Conservation (phyloP, 2,888 invertebrate species). For the Mythimna impura region DNA sequence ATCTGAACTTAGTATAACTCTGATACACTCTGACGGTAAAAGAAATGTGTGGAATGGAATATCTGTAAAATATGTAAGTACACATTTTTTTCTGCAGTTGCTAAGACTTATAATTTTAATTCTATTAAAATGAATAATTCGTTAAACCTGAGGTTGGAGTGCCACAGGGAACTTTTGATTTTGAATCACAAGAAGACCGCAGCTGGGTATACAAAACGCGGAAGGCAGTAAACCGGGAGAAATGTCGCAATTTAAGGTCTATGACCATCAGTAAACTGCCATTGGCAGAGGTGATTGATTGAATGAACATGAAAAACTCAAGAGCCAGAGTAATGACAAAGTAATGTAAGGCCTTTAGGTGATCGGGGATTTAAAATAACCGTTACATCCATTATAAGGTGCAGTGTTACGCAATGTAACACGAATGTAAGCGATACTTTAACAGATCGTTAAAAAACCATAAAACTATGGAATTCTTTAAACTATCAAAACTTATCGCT, state of each 20-base stretch:
- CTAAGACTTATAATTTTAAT: not conserved
- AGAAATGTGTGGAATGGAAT: not conserved
- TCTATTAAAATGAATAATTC: not conserved
- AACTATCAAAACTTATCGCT: slow-evolving; percentile 44
- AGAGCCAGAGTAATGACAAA: slow-evolving; percentile 24
- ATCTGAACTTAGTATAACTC: too few relatives aligned
- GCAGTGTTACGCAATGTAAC: slow-evolving; percentile 48
- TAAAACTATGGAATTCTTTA: slow-evolving; percentile 47
- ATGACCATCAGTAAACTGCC: slow-evolving; percentile 24
- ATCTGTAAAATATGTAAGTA: not conserved
- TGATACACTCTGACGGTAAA: not conserved
- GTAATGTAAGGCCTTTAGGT: slow-evolving; percentile 12
- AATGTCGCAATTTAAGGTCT: slow-evolving; percentile 31
- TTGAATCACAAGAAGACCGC: not conserved
- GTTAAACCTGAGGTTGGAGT: not conserved
- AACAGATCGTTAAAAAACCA: slow-evolving; percentile 41
- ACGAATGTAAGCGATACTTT: slow-evolving; percentile 45
- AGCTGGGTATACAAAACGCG: not conserved
- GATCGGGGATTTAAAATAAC: slow-evolving; percentile 28
- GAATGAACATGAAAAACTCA: slow-evolving; percentile 41
- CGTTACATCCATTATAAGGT: slow-evolving; percentile 27
- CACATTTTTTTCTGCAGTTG: not conserved
- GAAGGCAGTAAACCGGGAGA: slow-evolving; percentile 15
- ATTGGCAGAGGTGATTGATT: slow-evolving; percentile 34
- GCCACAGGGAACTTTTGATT: slow-evolving; percentile 1